These are phyloP conservation scores for Drosophila mulleri DNA, from an alignment of 2,888 invertebrate species.

Conservation along the genomic window DNA sequence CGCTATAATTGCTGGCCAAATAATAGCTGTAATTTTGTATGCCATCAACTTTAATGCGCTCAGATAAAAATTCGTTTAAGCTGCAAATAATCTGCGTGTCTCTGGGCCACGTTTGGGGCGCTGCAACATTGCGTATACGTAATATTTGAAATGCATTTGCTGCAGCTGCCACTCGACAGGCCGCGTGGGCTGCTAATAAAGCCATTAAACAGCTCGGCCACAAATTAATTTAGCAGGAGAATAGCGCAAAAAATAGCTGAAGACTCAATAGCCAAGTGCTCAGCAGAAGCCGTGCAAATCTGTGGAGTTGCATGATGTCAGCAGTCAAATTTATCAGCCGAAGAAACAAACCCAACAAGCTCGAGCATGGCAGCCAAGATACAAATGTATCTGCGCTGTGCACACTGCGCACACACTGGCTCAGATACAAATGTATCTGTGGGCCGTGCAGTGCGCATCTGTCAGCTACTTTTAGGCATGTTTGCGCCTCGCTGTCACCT, in stretches of 20 bases:
- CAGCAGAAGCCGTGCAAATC: constrained; percentile 69
- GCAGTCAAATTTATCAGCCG: constrained; percentile 46
- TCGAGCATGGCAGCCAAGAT: constrained; percentile 6
- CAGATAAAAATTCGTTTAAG: constrained; percentile 81
- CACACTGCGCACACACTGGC: no score
- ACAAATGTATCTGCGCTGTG: constrained; percentile 20
- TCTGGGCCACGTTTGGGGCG: constrained; percentile 29
- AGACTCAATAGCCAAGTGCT: constrained; percentile 16
- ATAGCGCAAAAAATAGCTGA: constrained; percentile 15
- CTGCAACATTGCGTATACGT: constrained; percentile 67
- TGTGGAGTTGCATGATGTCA: constrained; percentile 66
- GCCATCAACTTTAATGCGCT: constrained; percentile 71
- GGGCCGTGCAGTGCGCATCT: constrained; percentile 54
- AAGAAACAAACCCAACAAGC: neutral
- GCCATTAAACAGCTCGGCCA: constrained; percentile 62
- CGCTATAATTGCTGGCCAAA: constrained; percentile 70
- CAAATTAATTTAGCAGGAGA: constrained; percentile 75
- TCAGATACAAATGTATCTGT: constrained; percentile 38
- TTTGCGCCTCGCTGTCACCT: constrained; percentile 51
- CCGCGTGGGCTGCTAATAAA: constrained; percentile 72
- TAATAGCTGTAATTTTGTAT: constrained; percentile 73
- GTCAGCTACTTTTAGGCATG: constrained; percentile 50
- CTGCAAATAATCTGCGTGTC: constrained; percentile 43
- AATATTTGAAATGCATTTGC: constrained; percentile 63
- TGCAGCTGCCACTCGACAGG: constrained; percentile 54